Evolutionary conservation across 2,888 invertebrate genomes (phyloP), one percentile per base, ranked within the genome.

Genomic region (Cosmia trapezina): DNA sequence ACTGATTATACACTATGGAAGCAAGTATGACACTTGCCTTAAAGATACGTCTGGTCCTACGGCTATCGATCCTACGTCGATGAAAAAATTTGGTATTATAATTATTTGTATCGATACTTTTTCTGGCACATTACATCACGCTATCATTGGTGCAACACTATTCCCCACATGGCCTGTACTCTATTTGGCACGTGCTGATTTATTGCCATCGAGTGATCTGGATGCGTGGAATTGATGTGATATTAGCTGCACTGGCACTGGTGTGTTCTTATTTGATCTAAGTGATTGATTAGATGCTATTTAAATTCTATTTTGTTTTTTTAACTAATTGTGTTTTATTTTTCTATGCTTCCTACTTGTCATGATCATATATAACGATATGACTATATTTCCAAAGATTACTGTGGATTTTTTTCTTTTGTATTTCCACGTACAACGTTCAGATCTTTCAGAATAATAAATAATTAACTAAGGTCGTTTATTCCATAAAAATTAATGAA

Each of bases 131-230:
- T 77, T 76, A 74, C 78, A 71, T 90, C 82, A 88, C 87, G 85
- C 79, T 88, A 86, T 80, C 73, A 73, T 62, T 83, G 86, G 89
- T 84, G 86, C 83, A 86, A 87, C 84, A 84, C 80, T 83, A 70
- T 88, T 4, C 70, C 80, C 8, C 90, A 92, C 75, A 91, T 78
- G 93, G 93, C 63, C 22, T 81, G 53, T 8, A 4, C 93, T 92
- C 74, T 91, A 93, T 94, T 93, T 91, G 94, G 93, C 75, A 61
- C 77, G 81, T 78, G 86, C 92, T 94, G 94, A 95, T 95, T 94
- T 95, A 95, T 95, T 91, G 91, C 81, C 83, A 75, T 83, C 89
- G 81, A 91, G 89, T 93, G 94, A 94, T 95, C 95, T 94, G 93
- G 92, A 94, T 94, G 93, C 89, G 89, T 91, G 91, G 93, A 92